A percentile compares a stretch with the other conserved stretches of the same genome.
phyloP scores from a whole-genome alignment of 1,140 invertebrate genomes.

The Drosophila mojavensis region DNA sequence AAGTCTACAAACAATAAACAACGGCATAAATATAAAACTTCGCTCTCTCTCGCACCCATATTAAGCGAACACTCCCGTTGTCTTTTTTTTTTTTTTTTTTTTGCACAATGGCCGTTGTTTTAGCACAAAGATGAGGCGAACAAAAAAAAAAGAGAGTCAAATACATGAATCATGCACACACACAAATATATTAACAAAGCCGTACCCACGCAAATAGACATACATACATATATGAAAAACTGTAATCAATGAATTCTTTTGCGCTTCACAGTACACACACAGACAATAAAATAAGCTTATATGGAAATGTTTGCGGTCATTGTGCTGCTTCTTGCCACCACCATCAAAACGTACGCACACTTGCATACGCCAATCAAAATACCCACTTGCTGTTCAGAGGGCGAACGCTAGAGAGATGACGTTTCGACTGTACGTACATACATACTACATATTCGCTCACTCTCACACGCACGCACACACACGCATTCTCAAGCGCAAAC shows the following conservation, averaged over 20 bases:
- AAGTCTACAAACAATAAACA: conserved; percentile 23
- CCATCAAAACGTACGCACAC: conserved; percentile 51
- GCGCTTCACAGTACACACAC: conserved; percentile 42
- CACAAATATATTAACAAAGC: conserved; percentile 34
- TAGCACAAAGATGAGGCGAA: conserved; percentile 58
- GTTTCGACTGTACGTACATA: conserved; percentile 76
- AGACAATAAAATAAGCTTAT: conserved; percentile 63
- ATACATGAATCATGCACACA: conserved; percentile 59
- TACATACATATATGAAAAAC: conserved; percentile 27
- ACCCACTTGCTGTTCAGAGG: conserved; percentile 64
- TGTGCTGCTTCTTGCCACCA: conserved; percentile 78
- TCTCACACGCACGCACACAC: background rate
- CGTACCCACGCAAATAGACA: background rate
- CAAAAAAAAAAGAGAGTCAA: conserved; percentile 11
- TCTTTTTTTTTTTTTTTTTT: conserved; percentile 56
- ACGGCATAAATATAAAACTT: conserved; percentile 11
- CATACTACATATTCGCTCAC: conserved; percentile 54
- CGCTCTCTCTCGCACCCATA: background rate
- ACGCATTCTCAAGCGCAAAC: conserved; percentile 21
- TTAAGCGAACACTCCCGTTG: conserved; percentile 29
- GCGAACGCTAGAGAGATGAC: conserved; percentile 49
- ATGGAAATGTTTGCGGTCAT: conserved; percentile 75
- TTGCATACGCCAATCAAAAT: conserved; percentile 62
- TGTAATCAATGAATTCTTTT: conserved; percentile 72
- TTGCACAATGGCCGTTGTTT: conserved; percentile 68